These are phyloP conservation scores for Rhorus exstirpatorius DNA, from an alignment of 2,888 invertebrate genomes.

Conservation along the genomic window DNA sequence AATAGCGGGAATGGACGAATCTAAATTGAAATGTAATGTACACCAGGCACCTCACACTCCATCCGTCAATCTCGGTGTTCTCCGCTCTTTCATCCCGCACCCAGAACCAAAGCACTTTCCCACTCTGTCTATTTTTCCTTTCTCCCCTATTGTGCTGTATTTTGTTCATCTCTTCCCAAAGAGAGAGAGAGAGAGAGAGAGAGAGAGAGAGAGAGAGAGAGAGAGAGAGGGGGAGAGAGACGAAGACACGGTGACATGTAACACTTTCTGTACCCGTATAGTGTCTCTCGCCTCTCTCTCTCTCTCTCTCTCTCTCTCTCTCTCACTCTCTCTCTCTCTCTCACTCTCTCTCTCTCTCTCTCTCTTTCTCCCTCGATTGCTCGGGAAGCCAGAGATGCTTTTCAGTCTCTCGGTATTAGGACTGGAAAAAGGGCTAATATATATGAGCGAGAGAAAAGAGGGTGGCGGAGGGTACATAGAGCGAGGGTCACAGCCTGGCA, in stretches of 20 bases:
- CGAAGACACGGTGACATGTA: neutral
- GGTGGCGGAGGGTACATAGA: constrained; percentile 49
- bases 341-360: constrained; percentile 19
- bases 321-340: constrained; percentile 25
- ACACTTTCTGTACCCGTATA: constrained; percentile 2
- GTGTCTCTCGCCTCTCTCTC: constrained; percentile 2
- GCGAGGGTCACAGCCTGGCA: constrained; percentile 57
- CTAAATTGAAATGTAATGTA: constrained; percentile 84
- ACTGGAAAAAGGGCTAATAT: constrained; percentile 74
- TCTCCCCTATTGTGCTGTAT: constrained; percentile 47
- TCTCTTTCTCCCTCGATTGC: constrained; percentile 34
- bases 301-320: constrained; percentile 33
- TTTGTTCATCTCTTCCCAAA: constrained; percentile 56
- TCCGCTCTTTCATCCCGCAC: constrained; percentile 57
- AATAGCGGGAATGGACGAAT: constrained; percentile 75
- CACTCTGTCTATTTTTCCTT: constrained; percentile 64
- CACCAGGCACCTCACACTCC: constrained; percentile 74
- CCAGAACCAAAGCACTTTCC: constrained; percentile 55
- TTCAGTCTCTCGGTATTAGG: constrained; percentile 54
- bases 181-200: constrained; percentile 24
- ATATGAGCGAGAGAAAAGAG: constrained; percentile 40
- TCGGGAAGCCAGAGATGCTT: constrained; percentile 50
- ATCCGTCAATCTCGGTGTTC: constrained; percentile 68
- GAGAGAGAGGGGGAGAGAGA: neutral
- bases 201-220: neutral